phyloP scores from a whole-genome alignment of 2,797 vertebrate species.

The Cercopithecus mitis region DNA sequence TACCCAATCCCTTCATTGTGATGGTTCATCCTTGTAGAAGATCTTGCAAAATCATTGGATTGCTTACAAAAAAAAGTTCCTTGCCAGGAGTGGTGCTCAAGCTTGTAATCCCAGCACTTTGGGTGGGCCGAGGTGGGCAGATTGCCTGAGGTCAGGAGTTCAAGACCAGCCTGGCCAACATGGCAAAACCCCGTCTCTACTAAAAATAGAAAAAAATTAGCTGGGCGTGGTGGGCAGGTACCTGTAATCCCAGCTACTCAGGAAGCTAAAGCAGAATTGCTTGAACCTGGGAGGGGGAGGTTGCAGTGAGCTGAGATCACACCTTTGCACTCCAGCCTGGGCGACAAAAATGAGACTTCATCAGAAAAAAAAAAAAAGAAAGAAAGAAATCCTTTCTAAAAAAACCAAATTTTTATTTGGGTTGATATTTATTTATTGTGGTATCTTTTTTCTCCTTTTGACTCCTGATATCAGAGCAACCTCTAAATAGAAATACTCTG shows the following conservation, averaged over 20 bases:
- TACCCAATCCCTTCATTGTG: not conserved
- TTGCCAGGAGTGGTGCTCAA: rapidly evolving
- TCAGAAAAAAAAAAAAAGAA: not conserved
- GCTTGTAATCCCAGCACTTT: not conserved
- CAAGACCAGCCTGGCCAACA: not conserved
- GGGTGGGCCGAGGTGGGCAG: not conserved
- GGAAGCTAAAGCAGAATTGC: not conserved
- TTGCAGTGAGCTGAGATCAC: not conserved
- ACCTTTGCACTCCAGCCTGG: not conserved
- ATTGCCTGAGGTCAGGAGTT: not conserved
- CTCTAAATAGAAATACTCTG: not conserved
- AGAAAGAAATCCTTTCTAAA: not conserved
- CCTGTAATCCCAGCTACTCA: not conserved
- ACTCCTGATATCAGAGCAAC: not conserved
- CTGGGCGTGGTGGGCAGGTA: rapidly evolving
- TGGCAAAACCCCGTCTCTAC: not conserved
- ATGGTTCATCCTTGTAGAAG: not conserved
- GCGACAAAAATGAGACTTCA: not conserved
- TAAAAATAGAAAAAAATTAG: not conserved
- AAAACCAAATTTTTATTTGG: not conserved
- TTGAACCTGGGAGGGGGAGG: not conserved
- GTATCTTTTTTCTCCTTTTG: not conserved
- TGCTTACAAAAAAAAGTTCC: not conserved
- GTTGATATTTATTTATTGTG: not conserved
- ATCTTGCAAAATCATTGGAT: not conserved